phyloP scores from a whole-genome alignment of 2,888 invertebrate species.

The Aporophyla nigra region DNA sequence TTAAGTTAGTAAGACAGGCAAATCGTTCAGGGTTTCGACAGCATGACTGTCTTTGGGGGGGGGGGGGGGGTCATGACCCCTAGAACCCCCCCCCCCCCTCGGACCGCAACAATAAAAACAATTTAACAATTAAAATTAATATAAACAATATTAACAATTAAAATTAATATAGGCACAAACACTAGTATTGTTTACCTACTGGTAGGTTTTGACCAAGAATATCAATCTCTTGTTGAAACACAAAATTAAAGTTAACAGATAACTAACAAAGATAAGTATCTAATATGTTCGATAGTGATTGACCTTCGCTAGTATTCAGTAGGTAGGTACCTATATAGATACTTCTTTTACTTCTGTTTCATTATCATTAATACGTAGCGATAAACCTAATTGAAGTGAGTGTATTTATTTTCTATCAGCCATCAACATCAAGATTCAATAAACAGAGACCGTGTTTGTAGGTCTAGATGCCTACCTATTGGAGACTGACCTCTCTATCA shows the following conservation, averaged over 20 bases:
- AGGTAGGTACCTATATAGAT: neutral
- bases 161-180: neutral
- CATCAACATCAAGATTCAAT: neutral
- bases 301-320: constrained; percentile 39
- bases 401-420: constrained; percentile 9
- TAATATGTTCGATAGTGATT: constrained; percentile 8
- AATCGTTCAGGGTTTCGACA: too few relatives aligned
- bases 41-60: too few relatives aligned
- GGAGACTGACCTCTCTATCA: neutral
- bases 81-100: too few relatives aligned
- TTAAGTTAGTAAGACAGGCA: too few relatives aligned
- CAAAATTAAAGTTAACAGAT: constrained; percentile 20
- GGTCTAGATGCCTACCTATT: too few relatives aligned
- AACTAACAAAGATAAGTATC: constrained; percentile 15
- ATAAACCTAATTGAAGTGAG: constrained; percentile 34
- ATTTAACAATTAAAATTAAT: too few relatives aligned
- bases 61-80: too few relatives aligned
- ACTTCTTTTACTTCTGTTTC: constrained; percentile 24
- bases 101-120: too few relatives aligned
- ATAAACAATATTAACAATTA: too few relatives aligned
- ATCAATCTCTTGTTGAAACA: constrained; percentile 2
- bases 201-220: neutral
- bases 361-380: constrained; percentile 19
- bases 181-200: neutral
- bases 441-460: neutral